Conservation (phyloP, 2,113 vertebrate genomes). For the Carassius carassius region DNA sequence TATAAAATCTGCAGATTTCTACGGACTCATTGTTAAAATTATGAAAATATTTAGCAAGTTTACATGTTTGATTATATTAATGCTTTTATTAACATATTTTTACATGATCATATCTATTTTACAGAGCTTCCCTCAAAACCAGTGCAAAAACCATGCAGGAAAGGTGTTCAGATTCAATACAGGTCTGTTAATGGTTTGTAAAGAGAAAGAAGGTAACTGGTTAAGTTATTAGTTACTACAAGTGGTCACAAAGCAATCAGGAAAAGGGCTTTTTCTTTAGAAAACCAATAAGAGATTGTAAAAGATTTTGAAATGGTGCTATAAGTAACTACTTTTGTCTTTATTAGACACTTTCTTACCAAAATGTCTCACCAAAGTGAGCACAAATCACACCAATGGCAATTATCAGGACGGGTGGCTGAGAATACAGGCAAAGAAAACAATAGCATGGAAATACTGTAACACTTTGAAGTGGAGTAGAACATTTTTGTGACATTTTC, state of each 20-base stretch:
- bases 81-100: background rate
- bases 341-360: background rate
- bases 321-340: background rate
- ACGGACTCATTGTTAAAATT: background rate
- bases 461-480: background rate
- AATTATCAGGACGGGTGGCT: constrained; percentile 24
- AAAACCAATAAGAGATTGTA: background rate
- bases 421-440: background rate
- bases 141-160: background rate
- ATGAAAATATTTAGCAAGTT: background rate
- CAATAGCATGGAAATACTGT: background rate
- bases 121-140: background rate
- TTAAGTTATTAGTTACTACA: background rate
- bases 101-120: background rate
- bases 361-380: background rate
- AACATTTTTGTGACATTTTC: background rate
- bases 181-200: background rate
- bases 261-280: background rate
- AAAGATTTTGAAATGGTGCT: background rate
- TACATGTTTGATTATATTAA: too few relatives aligned
- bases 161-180: background rate
- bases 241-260: background rate
- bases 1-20: background rate
- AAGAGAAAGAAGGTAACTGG: background rate
- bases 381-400: constrained; percentile 25